These are phyloP conservation scores for Oryctolagus cuniculus DNA, from an alignment of 2,113 vertebrate genomes.

Conservation along the genomic window DNA sequence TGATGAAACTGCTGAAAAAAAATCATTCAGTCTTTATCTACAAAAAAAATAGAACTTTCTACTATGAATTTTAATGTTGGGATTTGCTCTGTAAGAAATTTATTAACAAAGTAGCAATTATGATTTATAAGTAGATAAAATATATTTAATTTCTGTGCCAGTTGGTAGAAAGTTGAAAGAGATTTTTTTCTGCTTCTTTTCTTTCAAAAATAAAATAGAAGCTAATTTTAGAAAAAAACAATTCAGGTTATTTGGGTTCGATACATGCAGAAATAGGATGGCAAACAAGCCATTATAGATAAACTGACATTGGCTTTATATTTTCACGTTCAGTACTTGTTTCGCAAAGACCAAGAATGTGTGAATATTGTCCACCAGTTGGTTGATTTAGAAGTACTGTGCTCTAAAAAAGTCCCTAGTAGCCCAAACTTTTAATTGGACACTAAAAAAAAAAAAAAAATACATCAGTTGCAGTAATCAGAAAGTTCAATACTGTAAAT, in stretches of 20 bases:
- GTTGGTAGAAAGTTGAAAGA: not conserved
- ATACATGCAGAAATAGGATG: conserved; percentile 71
- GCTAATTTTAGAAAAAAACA: conserved; percentile 61
- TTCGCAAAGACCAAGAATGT: conserved; percentile 81
- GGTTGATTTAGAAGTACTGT: conserved; percentile 79
- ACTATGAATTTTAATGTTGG: not conserved
- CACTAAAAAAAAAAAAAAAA: conserved; percentile 57
- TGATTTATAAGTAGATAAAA: conserved; percentile 14
- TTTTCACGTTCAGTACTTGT: conserved; percentile 84
- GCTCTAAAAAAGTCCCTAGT: conserved; percentile 79
- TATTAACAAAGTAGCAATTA: conserved; percentile 10
- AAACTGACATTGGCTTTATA: conserved; percentile 84
- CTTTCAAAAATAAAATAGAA: conserved; percentile 68
- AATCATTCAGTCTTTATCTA: not conserved
- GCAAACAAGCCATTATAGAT: conserved; percentile 78
- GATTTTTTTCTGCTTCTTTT: not conserved
- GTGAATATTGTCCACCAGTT: conserved; percentile 85
- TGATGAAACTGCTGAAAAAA: conserved; percentile 20
- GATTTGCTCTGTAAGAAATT: conserved; percentile 22
- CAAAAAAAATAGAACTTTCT: not conserved
- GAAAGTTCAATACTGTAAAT: conserved; percentile 78
- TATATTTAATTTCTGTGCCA: not conserved
- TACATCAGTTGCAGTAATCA: conserved; percentile 64
- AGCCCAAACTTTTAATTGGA: conserved; percentile 84
- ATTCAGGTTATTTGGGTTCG: conserved; percentile 74